Evolutionary conservation across 1,140 invertebrate species (phyloP).

Genomic region (Drosophila novamexicana): DNA sequence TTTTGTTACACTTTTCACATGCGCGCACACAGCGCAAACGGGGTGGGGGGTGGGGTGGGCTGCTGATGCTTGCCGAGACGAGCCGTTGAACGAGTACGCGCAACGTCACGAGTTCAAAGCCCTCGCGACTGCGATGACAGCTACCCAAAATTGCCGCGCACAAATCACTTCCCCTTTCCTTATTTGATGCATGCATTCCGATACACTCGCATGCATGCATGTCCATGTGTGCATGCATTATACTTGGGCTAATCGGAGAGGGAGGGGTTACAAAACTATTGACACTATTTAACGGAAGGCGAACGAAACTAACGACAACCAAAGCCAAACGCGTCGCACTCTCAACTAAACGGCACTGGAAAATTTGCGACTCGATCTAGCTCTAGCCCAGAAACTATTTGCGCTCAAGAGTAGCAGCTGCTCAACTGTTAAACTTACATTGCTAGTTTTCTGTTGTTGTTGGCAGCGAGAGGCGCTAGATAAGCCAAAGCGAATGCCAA

Average conservation of each 20-base stretch:
- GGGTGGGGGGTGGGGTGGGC: not conserved
- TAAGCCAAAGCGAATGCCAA: constrained; percentile 40
- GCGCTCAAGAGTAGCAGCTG: constrained; percentile 52
- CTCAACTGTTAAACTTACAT: constrained; percentile 56
- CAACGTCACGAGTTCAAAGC: constrained; percentile 57
- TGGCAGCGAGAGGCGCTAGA: constrained; percentile 32
- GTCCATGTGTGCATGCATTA: not conserved
- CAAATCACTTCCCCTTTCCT: constrained; percentile 52
- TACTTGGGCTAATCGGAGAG: not conserved
- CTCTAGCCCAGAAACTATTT: constrained; percentile 59
- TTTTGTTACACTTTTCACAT: constrained; percentile 32
- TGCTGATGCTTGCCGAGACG: constrained; percentile 5
- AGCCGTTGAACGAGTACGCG: constrained; percentile 56
- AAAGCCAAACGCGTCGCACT: constrained; percentile 43
- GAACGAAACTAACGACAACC: constrained; percentile 51
- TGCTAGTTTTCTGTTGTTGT: constrained; percentile 52
- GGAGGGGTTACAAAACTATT: not conserved
- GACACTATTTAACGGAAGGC: not conserved
- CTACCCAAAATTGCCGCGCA: constrained; percentile 23
- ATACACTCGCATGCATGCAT: not conserved
- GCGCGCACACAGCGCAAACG: not conserved
- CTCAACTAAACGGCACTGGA: constrained; percentile 60
- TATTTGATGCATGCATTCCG: constrained; percentile 13
- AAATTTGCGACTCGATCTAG: constrained; percentile 49
- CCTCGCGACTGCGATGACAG: constrained; percentile 21